Conservation (phyloP, 2,113 vertebrate species). For the Ploceus nigricollis region DNA sequence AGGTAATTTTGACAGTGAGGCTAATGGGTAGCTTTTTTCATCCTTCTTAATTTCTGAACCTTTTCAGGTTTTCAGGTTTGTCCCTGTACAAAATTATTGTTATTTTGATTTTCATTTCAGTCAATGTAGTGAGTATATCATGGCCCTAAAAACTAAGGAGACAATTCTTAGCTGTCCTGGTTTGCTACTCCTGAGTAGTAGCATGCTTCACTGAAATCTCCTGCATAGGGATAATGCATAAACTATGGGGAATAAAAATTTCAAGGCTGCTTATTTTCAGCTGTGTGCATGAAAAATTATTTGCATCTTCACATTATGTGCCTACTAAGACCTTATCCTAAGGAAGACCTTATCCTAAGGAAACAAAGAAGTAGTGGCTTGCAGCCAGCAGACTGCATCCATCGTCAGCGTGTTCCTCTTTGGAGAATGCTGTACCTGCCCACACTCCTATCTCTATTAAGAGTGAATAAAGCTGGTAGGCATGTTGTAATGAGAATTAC, state of each 20-base stretch:
- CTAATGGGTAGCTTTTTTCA: background rate
- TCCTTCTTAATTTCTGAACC: background rate
- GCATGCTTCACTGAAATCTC: background rate
- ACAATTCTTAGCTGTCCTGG: background rate
- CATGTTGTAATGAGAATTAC: slow-evolving; percentile 37
- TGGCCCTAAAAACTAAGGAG: background rate
- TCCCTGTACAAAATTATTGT: background rate
- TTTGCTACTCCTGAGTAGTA: background rate
- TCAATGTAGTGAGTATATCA: background rate
- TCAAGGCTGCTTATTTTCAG: slow-evolving; percentile 24
- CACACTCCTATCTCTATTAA: background rate
- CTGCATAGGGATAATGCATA: background rate
- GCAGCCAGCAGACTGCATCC: background rate
- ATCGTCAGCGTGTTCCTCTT: background rate
- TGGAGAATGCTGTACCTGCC: background rate
- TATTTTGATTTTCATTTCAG: background rate
- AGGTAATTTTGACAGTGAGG: background rate
- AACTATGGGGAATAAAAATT: background rate
- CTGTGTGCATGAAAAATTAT: background rate
- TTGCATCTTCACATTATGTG: background rate
- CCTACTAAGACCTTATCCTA: background rate
- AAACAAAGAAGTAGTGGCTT: slow-evolving; percentile 27
- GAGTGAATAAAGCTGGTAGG: slow-evolving; percentile 28
- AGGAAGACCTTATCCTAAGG: slow-evolving; percentile 20
- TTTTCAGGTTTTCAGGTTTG: background rate